phyloP scores from a whole-genome alignment of 2,113 vertebrate genomes.

The Willisornis vidua region DNA sequence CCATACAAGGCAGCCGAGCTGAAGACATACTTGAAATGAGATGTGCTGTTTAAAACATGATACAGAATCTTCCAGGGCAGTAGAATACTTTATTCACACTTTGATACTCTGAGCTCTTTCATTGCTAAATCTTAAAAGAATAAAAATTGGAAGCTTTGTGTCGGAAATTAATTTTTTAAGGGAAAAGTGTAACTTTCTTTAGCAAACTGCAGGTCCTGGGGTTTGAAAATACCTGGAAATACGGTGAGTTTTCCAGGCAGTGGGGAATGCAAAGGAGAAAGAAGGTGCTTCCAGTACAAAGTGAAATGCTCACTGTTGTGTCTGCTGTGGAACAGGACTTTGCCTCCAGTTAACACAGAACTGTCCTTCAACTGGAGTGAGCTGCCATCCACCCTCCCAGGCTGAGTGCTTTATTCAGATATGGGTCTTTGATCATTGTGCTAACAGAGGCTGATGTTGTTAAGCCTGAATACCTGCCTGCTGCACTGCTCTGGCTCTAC shows the following conservation, averaged over 20 bases:
- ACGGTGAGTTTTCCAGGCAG: background rate
- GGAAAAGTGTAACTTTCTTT: background rate
- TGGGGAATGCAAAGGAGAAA: background rate
- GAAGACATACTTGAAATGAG: background rate
- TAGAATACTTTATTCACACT: background rate
- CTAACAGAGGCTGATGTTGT: background rate
- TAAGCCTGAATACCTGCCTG: background rate
- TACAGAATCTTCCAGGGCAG: background rate
- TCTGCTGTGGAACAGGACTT: background rate
- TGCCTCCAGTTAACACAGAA: background rate
- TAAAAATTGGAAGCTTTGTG: background rate
- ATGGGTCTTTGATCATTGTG: background rate
- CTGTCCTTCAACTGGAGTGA: background rate
- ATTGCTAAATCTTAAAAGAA: background rate
- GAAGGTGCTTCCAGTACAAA: background rate
- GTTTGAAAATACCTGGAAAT: background rate
- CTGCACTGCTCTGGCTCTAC: background rate
- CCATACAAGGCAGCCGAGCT: background rate
- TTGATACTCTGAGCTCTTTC: background rate
- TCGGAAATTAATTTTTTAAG: background rate
- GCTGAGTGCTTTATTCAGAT: background rate
- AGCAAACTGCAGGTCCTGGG: background rate
- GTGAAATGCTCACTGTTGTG: background rate
- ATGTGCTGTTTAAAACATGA: background rate
- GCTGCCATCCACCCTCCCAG: rapidly evolving